Base-by-base conservation (phyloP, 2,113 vertebrate genomes). In the Percina caprodes region DNA sequence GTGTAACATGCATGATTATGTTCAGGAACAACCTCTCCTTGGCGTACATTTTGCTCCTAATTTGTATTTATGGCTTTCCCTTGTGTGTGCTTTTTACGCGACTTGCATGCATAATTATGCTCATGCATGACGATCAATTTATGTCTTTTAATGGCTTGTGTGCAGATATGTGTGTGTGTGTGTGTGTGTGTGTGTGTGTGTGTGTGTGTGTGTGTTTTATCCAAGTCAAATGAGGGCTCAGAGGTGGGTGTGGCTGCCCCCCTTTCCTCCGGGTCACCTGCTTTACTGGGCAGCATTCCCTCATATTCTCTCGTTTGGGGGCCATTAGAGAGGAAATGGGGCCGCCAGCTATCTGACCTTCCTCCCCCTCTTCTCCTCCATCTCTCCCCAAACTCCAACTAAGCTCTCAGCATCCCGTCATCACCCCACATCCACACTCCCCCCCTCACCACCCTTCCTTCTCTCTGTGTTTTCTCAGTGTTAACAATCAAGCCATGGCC, bases 301-400 rank as follows among this genome's bases (percentile, higher is more conserved):
- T 90, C 88, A 85, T 93, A 85, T 89, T 92, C 86, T 87, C 84
- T 90, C 67, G 66, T 93, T 93, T 80, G 87, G 82, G 86, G 88
- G 65, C 92, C 92, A 95, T 94, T 95, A 94, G 89, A 88, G 93
- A 93, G 93, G 94, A 95, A 95, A 94, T 93, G 87, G 86, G 92
- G 89, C 92, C 69, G 85, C 87, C 89, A 90, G 90, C 86, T 80
- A 88, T 92, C 87, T 86, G 86, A 83, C 91, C 86, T 81, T 60
- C 61, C 74, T 70, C 76, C 76, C 78, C 82, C 80, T 62, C 55
- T 63, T 59, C 69, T 71, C 23, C 66, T 71, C 61, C 42, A 24
- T 67, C 80, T 79, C 62, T 49, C 59, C 74, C 85, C 70, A 63
- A 59, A 68, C 66, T 75, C 56, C 82, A 78, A 26, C 58, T 51